These are phyloP conservation scores for Dioctria linearis DNA, from an alignment of 2,888 invertebrate species.

Conservation along the genomic window DNA sequence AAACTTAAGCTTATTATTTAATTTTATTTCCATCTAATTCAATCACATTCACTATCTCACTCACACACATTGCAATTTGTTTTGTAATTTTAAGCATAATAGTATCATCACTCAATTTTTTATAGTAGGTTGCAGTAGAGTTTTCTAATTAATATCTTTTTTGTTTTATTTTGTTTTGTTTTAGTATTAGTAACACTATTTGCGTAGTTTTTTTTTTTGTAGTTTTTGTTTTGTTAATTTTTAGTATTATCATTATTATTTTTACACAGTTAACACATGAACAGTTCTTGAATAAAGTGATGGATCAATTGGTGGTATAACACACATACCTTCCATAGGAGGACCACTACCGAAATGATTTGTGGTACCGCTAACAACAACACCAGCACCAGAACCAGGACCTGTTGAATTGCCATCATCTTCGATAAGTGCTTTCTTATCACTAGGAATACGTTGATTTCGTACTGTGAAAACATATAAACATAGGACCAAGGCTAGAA, in stretches of 20 bases:
- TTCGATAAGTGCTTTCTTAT: constrained; percentile 64
- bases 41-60: constrained; percentile 26
- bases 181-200: neutral
- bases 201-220: neutral
- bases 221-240: constrained; percentile 14
- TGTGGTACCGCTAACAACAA: neutral
- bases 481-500: constrained; percentile 62
- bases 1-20: constrained; percentile 27
- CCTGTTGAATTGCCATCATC: constrained; percentile 58
- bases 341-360: constrained; percentile 34
- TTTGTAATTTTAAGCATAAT: neutral
- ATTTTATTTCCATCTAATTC: neutral
- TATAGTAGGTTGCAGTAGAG: constrained; percentile 25
- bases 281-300: constrained; percentile 42
- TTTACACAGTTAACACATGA: constrained; percentile 51
- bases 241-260: neutral
- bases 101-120: constrained; percentile 36
- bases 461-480: constrained; percentile 62
- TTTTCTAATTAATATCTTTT: neutral
- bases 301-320: constrained; percentile 8
- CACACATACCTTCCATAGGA: constrained; percentile 5
- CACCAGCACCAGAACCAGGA: neutral
- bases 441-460: constrained; percentile 61
- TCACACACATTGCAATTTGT: constrained; percentile 41
- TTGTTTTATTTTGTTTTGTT: neutral